These are phyloP conservation scores for Orientallactaga sibirica DNA, from an alignment of 2,797 vertebrate species.

Conservation along the genomic window DNA sequence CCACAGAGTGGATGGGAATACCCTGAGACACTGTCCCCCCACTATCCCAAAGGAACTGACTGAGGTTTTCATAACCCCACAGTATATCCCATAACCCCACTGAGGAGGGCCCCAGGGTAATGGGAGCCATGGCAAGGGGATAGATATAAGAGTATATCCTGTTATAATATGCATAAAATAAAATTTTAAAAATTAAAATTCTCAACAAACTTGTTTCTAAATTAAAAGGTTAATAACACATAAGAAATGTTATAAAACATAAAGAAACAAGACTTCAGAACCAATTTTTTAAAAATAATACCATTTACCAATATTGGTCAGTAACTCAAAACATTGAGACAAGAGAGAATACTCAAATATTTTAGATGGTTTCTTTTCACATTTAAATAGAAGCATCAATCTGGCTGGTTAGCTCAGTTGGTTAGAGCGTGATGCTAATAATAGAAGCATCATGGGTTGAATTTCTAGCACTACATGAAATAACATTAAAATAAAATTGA, in stretches of 20 bases:
- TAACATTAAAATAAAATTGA: background rate
- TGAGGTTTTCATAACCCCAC: too few species aligned
- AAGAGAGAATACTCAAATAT: slow-evolving; percentile 9
- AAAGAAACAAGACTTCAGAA: slow-evolving; percentile 62
- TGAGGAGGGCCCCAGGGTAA: too few species aligned
- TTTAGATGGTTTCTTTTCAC: slow-evolving; percentile 47
- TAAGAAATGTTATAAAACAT: slow-evolving; percentile 35
- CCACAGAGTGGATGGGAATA: too few species aligned
- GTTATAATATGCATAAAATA: too few species aligned
- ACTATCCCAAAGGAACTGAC: too few species aligned
- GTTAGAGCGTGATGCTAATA: background rate
- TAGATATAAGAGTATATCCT: too few species aligned
- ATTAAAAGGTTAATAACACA: slow-evolving; percentile 20
- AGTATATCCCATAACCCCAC: too few species aligned
- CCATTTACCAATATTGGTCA: slow-evolving; percentile 39
- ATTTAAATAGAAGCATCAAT: slow-evolving; percentile 48
- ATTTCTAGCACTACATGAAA: background rate
- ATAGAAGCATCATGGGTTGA: background rate
- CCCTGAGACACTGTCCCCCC: too few species aligned
- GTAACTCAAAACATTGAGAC: slow-evolving; percentile 44
- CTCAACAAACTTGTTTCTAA: slow-evolving; percentile 19
- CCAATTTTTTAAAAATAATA: slow-evolving; percentile 30
- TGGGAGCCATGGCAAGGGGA: too few species aligned
- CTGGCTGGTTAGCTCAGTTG: too few species aligned
- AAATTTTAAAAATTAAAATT: slow-evolving; percentile 39